phyloP scores from a whole-genome alignment of 1,140 invertebrate species.

The Hycleus phaleratus region DNA sequence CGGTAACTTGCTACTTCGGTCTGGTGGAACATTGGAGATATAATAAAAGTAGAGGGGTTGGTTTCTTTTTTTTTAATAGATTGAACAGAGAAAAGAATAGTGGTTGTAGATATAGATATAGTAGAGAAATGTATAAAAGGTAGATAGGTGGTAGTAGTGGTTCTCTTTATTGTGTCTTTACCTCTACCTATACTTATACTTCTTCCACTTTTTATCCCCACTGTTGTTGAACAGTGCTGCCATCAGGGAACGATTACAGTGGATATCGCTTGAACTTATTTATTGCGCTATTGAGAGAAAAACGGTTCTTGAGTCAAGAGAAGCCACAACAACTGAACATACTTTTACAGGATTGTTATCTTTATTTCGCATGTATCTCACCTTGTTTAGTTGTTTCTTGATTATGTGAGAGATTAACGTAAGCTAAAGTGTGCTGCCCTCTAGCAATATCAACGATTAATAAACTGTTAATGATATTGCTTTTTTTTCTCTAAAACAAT shows the following conservation, averaged over 20 bases:
- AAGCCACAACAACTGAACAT: background rate
- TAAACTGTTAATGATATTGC: too few relatives aligned
- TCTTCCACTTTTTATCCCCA: background rate
- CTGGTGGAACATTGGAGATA: background rate
- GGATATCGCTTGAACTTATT: constrained; percentile 21
- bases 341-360: constrained; percentile 1
- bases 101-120: background rate
- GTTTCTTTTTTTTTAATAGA: too few relatives aligned
- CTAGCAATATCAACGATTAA: too few relatives aligned
- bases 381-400: constrained; percentile 1
- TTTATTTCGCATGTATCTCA: constrained; percentile 3
- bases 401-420: too few relatives aligned
- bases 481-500: too few relatives aligned
- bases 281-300: constrained; percentile 7
- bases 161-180: background rate
- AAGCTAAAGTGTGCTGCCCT: too few relatives aligned
- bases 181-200: background rate
- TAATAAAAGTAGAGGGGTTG: too few relatives aligned
- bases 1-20: background rate
- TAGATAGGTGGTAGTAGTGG: background rate
- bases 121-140: background rate
- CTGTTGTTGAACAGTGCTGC: constrained; percentile 21
- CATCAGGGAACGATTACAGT: constrained; percentile 18
- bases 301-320: background rate
- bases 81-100: background rate